Conservation (phyloP, 2,113 vertebrate genomes). For the Zosterops pallidus region DNA sequence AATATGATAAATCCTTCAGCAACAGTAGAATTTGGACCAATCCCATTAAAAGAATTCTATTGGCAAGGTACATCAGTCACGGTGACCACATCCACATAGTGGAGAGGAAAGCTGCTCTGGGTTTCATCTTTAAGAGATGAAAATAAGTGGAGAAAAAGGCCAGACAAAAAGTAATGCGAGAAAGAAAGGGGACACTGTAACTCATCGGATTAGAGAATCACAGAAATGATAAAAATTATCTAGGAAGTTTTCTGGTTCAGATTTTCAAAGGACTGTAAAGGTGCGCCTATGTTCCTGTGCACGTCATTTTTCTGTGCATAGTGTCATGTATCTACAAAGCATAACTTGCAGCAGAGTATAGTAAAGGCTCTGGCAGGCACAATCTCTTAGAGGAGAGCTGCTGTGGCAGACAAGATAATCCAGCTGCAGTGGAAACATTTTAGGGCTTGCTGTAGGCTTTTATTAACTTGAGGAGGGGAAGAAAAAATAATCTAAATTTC, state of each 20-base stretch:
- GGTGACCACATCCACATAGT: background rate
- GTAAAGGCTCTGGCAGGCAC: background rate
- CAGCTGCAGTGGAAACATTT: slow-evolving; percentile 1
- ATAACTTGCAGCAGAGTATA: background rate
- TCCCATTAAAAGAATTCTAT: background rate
- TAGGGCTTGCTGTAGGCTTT: background rate
- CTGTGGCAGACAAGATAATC: slow-evolving; percentile 15
- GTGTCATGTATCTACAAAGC: background rate
- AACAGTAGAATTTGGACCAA: background rate
- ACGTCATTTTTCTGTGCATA: background rate
- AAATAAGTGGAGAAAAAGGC: background rate
- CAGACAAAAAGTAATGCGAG: background rate
- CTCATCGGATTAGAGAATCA: background rate
- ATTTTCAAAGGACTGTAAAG: background rate
- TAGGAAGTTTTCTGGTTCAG: background rate
- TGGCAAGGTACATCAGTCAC: background rate
- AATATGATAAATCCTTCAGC: background rate
- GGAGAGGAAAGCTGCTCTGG: background rate
- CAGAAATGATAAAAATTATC: background rate
- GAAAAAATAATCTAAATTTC: background rate
- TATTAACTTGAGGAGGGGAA: background rate
- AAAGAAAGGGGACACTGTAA: background rate
- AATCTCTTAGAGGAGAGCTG: background rate
- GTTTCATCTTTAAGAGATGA: background rate
- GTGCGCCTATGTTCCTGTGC: background rate